Base-by-base conservation (phyloP, 2,113 vertebrate species). In the Illadopsis cleaveri region DNA sequence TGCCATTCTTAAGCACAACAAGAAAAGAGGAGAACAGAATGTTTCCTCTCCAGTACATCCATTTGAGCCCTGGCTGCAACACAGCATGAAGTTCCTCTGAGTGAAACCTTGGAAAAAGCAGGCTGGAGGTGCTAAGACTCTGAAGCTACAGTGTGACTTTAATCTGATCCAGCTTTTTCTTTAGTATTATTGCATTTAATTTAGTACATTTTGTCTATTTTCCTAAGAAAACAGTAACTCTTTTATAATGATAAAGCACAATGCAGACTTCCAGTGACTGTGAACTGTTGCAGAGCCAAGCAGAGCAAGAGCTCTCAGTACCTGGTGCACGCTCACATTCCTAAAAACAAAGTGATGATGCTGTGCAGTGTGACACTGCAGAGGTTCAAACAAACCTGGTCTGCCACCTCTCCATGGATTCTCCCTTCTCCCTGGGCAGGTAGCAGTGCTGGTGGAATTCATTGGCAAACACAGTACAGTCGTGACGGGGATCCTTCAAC, bases 361-460 rank as follows among this genome's bases (percentile, higher is more conserved):
- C 10, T 72, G 42, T 15, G 20, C 23, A 47, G 23, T 0, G 3
- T 8, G 73, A 25, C 20, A 40, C 18, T 28, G 19, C 4, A 0
- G 21, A 54, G 42, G 5, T 19, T 28, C 69, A 75, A 31, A 27
- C 97, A 58, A 87, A 99, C 99, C 98, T 99, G 78, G 97, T 99
- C 86, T 99, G 99, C 99, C 99, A 99, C 73, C 98, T 98, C 51
- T 99, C 99, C 95, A 98, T 95, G 71, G 98, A 92, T 85, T 99
- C 99, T 27, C 98, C 99, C 81, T 97, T 98, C 64, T 99, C 98
- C 57, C 99, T 97, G 0, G 98, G 98, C 84, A 99, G 97, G 57
- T 99, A 99, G 44, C 98, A 99, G 81, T 97, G 95, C 93, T 98
- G 97, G 65, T 99, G 99, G 93, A 99, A 99, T 47, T 99, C 99